A percentile compares a stretch with the other conserved stretches of the same genome.
phyloP scores from a whole-genome alignment of 1,140 invertebrate genomes.

The Drosophila mauritiana region DNA sequence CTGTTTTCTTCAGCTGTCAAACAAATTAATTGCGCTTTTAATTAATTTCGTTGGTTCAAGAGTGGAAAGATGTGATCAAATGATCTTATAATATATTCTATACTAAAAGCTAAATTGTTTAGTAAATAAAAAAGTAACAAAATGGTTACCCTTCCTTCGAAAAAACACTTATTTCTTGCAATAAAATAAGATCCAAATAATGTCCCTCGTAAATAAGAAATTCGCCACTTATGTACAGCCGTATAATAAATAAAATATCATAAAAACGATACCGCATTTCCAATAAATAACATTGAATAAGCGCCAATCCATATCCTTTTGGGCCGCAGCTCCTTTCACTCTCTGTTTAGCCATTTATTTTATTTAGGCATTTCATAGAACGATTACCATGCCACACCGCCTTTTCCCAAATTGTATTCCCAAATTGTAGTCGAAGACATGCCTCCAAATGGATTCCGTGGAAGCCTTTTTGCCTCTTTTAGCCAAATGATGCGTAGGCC shows the following conservation, averaged over 20 bases:
- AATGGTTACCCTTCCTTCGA: background rate
- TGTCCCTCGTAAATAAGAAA: slow-evolving; percentile 31
- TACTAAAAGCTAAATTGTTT: background rate
- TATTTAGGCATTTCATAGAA: slow-evolving; percentile 77
- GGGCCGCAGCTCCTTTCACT: slow-evolving; percentile 53
- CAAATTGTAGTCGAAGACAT: slow-evolving; percentile 8
- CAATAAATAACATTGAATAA: slow-evolving; percentile 32
- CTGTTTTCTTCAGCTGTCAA: slow-evolving; percentile 77
- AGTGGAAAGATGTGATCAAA: background rate
- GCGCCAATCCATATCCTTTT: slow-evolving; percentile 5
- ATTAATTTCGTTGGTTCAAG: slow-evolving; percentile 65
- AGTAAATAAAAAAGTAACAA: background rate
- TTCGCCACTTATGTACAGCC: slow-evolving; percentile 27
- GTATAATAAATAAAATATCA: slow-evolving; percentile 38
- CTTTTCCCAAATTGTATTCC: slow-evolving; percentile 6
- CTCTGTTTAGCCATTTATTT: slow-evolving; percentile 82
- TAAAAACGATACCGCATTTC: slow-evolving; percentile 19
- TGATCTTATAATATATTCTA: background rate
- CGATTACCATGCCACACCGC: slow-evolving; percentile 34
- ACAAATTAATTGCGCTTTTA: slow-evolving; percentile 82
- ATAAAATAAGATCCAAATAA: slow-evolving; percentile 22
- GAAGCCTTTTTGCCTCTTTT: slow-evolving; percentile 57
- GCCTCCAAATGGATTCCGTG: slow-evolving; percentile 8
- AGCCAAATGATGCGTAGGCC: slow-evolving; percentile 76
- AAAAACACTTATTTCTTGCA: slow-evolving; percentile 7